These are phyloP conservation scores for Callipepla californica DNA, from an alignment of 2,113 vertebrate species.

Conservation along the genomic window DNA sequence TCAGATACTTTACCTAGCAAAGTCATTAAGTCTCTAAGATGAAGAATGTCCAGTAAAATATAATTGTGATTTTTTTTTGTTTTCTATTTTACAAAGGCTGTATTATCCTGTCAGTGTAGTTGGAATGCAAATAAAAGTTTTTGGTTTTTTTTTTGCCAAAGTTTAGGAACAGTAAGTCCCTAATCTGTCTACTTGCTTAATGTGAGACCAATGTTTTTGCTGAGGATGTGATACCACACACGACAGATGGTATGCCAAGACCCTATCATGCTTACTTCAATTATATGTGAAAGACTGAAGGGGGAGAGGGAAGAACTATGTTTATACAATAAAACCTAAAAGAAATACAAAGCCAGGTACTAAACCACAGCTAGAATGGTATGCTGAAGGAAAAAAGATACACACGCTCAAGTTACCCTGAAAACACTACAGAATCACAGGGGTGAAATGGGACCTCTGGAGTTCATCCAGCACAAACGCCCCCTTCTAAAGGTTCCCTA, in stretches of 20 bases:
- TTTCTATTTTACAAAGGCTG: not conserved
- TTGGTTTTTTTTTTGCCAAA: not conserved
- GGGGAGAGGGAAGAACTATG: not conserved
- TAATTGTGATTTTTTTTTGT: not conserved
- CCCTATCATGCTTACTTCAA: conserved; percentile 21
- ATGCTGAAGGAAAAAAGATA: not conserved
- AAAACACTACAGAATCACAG: not conserved
- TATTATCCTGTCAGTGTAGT: not conserved
- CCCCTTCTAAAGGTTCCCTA: too few species aligned
- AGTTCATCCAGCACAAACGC: too few species aligned
- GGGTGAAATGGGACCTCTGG: too few species aligned
- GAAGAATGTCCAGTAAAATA: not conserved
- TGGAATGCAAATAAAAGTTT: not conserved
- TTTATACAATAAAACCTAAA: conserved; percentile 16
- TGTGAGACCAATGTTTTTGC: conserved; percentile 22
- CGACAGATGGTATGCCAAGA: conserved; percentile 46
- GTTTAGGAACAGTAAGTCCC: conserved; percentile 54
- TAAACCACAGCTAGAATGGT: not conserved
- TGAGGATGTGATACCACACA: not conserved
- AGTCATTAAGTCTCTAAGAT: not conserved
- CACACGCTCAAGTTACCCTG: not conserved
- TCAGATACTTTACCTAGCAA: not conserved
- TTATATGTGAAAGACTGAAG: conserved; percentile 41
- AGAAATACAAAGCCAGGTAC: conserved; percentile 5
- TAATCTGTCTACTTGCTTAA: conserved; percentile 54